A percentile compares a stretch with the other conserved stretches of the same genome.
phyloP scores from a whole-genome alignment of 2,797 vertebrate genomes.

The Eospalax fontanierii region DNA sequence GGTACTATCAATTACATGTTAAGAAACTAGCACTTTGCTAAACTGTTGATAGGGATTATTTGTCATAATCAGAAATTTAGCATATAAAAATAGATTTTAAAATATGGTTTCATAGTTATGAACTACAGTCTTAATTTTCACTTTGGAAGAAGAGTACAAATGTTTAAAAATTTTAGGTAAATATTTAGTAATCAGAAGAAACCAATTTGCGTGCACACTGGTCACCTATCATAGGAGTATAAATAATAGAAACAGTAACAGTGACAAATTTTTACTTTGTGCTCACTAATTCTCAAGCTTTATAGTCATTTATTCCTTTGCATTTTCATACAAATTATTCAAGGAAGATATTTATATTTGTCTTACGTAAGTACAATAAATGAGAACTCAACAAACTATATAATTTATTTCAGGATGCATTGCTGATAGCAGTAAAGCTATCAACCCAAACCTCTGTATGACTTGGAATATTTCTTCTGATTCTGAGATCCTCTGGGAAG shows the following conservation, averaged over 20 bases:
- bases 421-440: background rate
- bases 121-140: background rate
- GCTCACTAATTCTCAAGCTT: conserved; percentile 53
- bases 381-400: conserved; percentile 30
- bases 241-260: conserved; percentile 57
- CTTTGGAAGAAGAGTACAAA: background rate
- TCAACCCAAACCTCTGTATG: background rate
- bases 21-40: background rate
- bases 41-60: background rate
- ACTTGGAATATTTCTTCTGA: background rate
- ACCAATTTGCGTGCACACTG: conserved; percentile 27
- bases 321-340: conserved; percentile 40
- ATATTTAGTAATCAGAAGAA: conserved; percentile 58
- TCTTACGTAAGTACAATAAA: conserved; percentile 13
- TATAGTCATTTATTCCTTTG: background rate
- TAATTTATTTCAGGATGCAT: conserved; percentile 19
- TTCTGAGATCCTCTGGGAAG: background rate
- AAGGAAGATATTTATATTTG: conserved; percentile 33
- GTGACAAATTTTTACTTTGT: conserved; percentile 32
- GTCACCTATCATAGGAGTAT: conserved; percentile 42
- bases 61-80: conserved; percentile 32
- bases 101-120: background rate
- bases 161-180: background rate
- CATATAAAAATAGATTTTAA: background rate
- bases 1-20: too few relatives aligned